Base-by-base conservation (phyloP, 2,888 invertebrate species). In the Aromia moschata region DNA sequence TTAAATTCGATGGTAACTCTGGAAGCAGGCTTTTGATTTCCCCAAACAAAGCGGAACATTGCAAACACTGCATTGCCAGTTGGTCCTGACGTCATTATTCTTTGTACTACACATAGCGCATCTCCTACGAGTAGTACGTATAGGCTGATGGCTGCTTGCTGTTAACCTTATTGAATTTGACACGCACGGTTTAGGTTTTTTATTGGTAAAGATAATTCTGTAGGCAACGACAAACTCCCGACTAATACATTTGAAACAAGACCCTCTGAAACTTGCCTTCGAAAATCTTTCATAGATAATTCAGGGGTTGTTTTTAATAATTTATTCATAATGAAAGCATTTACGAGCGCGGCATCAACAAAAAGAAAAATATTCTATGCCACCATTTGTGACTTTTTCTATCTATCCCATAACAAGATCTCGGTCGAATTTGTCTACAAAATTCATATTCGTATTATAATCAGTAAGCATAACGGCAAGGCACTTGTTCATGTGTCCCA, bases 371-470 rank as follows among this genome's bases (percentile, higher is more conserved):
- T 33, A 72, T 65, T 30, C 25, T 36, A 37, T 49, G 36, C 36
- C 49, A 49, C 72, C 72, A 73, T 66, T 74, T 75, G 36, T 61
- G 58, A 41, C 67, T 69, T 57, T 70, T 71, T 20, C 71, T 44
- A 46, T 74, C 61, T 20, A 69, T 67, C 56, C 69, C 64, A 56
- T 74, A 73, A 20, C 44, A 36, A 31, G 62, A 25, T 57, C 64
- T 65, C 15, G 67, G 45, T 74, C 68, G 40, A 70, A 70, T 41
- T 69, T 70, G 52, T 75, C 71, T 1, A 74, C 70, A 44, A 46
- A 67, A 45, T 68, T 70, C 73, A 74, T 74, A 58, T 71, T 58
- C 5, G 38, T 47, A 58, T 70, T 74, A 51, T 73, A 75, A 54
- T 74, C 69, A 20, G 56, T 62, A 18, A 73, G 36, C 16, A 63